Base-by-base conservation (phyloP, 2,888 invertebrate genomes). In the Miltochrista miniata region DNA sequence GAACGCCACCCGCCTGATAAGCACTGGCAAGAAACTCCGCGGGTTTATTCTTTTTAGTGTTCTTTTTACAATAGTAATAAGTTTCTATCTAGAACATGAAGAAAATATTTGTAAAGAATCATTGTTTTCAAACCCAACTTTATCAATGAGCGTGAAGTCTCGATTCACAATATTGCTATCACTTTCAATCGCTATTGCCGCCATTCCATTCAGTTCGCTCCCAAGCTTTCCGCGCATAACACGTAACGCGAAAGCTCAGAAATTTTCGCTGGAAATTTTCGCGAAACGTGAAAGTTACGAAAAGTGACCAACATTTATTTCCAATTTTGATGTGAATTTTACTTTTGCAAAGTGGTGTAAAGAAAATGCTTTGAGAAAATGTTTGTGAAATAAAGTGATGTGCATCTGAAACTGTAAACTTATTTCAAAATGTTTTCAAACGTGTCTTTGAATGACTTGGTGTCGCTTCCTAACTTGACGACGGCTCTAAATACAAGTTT, bases 401-500 rank as follows among this genome's bases (percentile, higher is more conserved):
- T 65, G 59, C 37, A 14, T 12, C 2, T 7, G n/a, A 38, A 31
- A 15, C n/a, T 37, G 42, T 40, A 0, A n/a, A 4, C 40, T 50
- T 39, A 18, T 54, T 53, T 36, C 48, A 68, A 54, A 51, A 70
- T 70, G 71, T 62, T 62, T 57, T 54, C 68, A 0, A 70, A 68
- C 42, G 55, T 65, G 29, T 58, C 53, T 35, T 52, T 63, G 9
- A 55, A 54, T 24, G 60, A 71, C 44, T 71, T 71, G 48, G 51
- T 45, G 3, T 31, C 57, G 33, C 13, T 70, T 5, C 52, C 57
- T 9, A 70, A 68, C 50, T 55, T 70, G 18, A 69, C 48, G 41
- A 45, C 36, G 18, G 36, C 49, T 29, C 42, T 81, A 1, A 83
- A 82, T 49, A 74, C 61, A 0, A 71, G 74, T 7, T 69, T 83